Percentiles rank a stretch among this genome's conserved stretches.
Conservation (phyloP, 2,113 vertebrate species). For the Callopanchax toddi region DNA sequence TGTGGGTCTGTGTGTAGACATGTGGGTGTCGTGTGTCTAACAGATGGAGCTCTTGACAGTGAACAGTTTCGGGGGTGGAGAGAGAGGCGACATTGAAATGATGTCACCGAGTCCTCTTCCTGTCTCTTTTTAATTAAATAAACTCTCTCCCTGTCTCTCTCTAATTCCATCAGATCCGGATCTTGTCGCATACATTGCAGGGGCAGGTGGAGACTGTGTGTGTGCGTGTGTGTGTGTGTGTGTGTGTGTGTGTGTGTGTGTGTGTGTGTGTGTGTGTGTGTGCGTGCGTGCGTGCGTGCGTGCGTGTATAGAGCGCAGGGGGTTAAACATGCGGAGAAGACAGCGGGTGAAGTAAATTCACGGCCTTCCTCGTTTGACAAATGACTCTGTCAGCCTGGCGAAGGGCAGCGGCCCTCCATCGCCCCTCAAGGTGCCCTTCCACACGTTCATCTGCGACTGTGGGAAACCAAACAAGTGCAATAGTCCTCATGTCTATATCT, state of each 20-base stretch:
- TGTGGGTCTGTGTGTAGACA: constrained; percentile 5
- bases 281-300: background rate
- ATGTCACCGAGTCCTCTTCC: constrained; percentile 69
- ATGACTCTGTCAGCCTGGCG: constrained; percentile 70
- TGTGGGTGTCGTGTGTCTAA: constrained; percentile 42
- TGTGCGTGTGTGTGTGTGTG: too few species aligned
- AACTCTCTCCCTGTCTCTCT: constrained; percentile 45
- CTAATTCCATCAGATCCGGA: constrained; percentile 68
- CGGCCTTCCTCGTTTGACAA: constrained; percentile 70
- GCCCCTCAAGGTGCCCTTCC: constrained; percentile 76
- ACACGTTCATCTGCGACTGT: constrained; percentile 12
- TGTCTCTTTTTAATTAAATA: constrained; percentile 70
- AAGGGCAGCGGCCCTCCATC: constrained; percentile 56
- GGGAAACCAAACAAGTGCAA: constrained; percentile 20
- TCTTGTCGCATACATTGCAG: constrained; percentile 26
- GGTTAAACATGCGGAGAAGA: constrained; percentile 66
- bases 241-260: too few species aligned
- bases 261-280: too few species aligned
- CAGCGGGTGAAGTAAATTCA: constrained; percentile 64
- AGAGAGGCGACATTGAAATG: constrained; percentile 60
- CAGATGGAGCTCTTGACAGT: constrained; percentile 70
- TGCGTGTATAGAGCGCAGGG: constrained; percentile 32
- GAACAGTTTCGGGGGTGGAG: constrained; percentile 23
- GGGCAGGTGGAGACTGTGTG: constrained; percentile 28
- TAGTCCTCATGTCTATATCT: constrained; percentile 35